These are phyloP conservation scores for Sparidentex hasta DNA, from an alignment of 2,797 vertebrate species.

Conservation along the genomic window DNA sequence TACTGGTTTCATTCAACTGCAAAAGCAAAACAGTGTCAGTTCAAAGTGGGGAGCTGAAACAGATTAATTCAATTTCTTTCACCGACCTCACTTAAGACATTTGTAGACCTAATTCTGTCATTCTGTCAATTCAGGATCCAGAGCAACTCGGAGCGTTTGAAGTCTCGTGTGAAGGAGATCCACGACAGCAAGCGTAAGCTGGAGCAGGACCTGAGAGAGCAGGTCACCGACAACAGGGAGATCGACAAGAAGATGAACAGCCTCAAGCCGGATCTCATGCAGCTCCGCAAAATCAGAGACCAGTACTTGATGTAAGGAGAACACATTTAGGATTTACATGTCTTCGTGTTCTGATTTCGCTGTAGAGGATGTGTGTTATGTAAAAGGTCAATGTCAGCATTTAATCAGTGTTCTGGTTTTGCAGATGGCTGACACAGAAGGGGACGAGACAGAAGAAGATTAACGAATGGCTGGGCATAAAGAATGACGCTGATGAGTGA, in stretches of 20 bases:
- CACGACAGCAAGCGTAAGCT: conserved; percentile 94
- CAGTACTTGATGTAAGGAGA: conserved; percentile 96
- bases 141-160: conserved; percentile 93
- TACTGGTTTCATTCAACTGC: not conserved
- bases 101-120: not conserved
- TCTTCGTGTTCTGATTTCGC: not conserved
- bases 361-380: not conserved
- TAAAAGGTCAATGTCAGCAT: not conserved
- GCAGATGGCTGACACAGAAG: conserved; percentile 98
- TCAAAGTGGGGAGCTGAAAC: not conserved
- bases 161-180: conserved; percentile 93
- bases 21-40: not conserved
- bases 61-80: not conserved
- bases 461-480: conserved; percentile 98
- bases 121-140: conserved; percentile 86
- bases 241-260: conserved; percentile 99
- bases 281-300: conserved; percentile 97
- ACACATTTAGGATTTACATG: conserved; percentile 31
- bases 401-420: conserved; percentile 44
- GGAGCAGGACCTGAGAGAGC: conserved; percentile 92
- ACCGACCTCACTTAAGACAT: too few relatives aligned
- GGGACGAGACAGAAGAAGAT: conserved; percentile 97
- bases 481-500: conserved; percentile 96
- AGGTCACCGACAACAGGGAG: conserved; percentile 93
- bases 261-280: conserved; percentile 98